Percentiles rank a stretch among this genome's conserved stretches.
These are phyloP conservation scores for Parnassius mnemosyne DNA, from an alignment of 2,888 invertebrate species.

Conservation along the genomic window DNA sequence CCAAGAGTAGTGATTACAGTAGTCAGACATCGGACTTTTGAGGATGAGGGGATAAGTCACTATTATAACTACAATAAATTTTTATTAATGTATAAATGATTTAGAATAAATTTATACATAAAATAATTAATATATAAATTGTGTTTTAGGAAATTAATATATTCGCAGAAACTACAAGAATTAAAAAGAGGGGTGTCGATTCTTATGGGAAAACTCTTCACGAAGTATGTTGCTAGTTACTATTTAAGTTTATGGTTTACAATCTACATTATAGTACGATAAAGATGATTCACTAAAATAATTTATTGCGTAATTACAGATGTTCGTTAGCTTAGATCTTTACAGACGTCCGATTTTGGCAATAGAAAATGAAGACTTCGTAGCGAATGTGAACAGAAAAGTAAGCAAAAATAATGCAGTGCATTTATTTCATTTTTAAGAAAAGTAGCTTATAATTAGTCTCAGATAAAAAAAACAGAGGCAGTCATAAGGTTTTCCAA, in stretches of 20 bases:
- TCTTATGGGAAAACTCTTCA: slow-evolving; percentile 67
- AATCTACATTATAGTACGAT: background rate
- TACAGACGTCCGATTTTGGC: slow-evolving; percentile 72
- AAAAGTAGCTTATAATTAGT: background rate
- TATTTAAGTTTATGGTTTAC: background rate
- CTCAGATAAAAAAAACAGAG: background rate
- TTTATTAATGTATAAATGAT: too few relatives aligned
- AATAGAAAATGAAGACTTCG: slow-evolving; percentile 79
- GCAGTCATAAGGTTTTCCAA: too few relatives aligned
- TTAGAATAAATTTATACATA: too few relatives aligned
- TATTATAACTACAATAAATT: too few relatives aligned
- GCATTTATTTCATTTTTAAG: background rate
- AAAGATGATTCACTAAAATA: too few relatives aligned
- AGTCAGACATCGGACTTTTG: too few relatives aligned
- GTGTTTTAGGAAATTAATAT: slow-evolving; percentile 58
- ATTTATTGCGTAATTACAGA: slow-evolving; percentile 40
- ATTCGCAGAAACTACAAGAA: slow-evolving; percentile 53
- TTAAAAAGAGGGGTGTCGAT: slow-evolving; percentile 43
- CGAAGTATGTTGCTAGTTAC: slow-evolving; percentile 47
- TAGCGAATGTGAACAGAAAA: slow-evolving; percentile 80
- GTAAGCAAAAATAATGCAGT: slow-evolving; percentile 41
- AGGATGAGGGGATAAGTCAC: too few relatives aligned
- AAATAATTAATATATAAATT: too few relatives aligned
- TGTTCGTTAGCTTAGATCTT: slow-evolving; percentile 68
- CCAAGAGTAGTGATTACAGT: too few relatives aligned